Evolutionary conservation across 37 sponge, comb jelly and placozoan species (phyloP), one percentile per base, ranked within the genome.

Genomic region (Beroe ovata): DNA sequence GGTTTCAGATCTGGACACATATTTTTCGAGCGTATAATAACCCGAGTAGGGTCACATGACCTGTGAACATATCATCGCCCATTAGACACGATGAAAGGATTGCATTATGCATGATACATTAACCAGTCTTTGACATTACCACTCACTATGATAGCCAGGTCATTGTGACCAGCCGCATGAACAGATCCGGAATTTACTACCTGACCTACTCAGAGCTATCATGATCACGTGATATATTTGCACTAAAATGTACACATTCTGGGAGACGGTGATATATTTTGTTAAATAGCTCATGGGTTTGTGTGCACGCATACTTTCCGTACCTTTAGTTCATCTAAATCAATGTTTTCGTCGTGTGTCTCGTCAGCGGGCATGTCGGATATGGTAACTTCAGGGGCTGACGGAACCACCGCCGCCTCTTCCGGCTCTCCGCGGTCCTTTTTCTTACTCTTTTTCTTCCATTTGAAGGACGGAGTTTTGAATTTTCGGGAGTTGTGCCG

Each of bases 391-490:
- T 66, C 69, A n/a, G 84, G 84, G 29, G 84, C 84, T 1, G 84
- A 77, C 54, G 84, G 84, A 25, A 20, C 23, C 23, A 62, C 63
- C 11, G 84, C 36, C 16, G 54, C n/a, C 25, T 25, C 23, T 11
- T 40, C 26, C 22, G 39, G 8, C 38, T 14, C 23, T n/a, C 8
- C 63, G 4, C 28, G 84, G 25, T 23, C 54, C 8, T 36, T 33
- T 19, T 77, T 77, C 54, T 77, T 77, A 29, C 14, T 77, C 21
- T 39, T 42, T 35, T 42, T 39, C 84, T 42, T 77, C 84, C 84
- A 77, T 77, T 77, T 77, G 84, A 77, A 77, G 84, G 84, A 77
- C 54, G 84, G 84, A 6, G 84, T 77, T 77, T 77, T 77, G 84
- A 77, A 77, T 42, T 77, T 77, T 77, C 84, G 42, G 54, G 84